Conservation (phyloP, 2,113 vertebrate species). For the Takifugu flavidus region DNA sequence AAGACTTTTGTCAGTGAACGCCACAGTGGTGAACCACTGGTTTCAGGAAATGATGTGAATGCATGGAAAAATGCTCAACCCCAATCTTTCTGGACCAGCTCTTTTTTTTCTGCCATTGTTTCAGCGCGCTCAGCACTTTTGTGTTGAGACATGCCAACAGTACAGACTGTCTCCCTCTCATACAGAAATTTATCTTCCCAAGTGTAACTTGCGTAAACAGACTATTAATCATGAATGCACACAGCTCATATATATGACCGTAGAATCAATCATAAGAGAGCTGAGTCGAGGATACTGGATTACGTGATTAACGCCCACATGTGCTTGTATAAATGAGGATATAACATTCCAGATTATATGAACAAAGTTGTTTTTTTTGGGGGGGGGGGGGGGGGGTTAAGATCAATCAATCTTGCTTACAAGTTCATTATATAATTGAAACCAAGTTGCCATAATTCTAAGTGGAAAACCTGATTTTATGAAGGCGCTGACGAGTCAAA, state of each 20-base stretch:
- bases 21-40: slow-evolving; percentile 58
- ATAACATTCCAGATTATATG: no score
- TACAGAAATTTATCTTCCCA: background rate
- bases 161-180: background rate
- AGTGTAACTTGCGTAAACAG: background rate
- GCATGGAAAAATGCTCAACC: slow-evolving; percentile 46
- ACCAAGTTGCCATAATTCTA: slow-evolving; percentile 19
- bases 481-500: slow-evolving; percentile 51
- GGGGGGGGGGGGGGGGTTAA: no score
- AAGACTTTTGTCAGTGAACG: slow-evolving; percentile 9
- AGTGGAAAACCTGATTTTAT: slow-evolving; percentile 23
- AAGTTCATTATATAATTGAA: background rate
- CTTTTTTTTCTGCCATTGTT: slow-evolving; percentile 26
- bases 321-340: no score
- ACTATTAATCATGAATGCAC: slow-evolving; percentile 16
- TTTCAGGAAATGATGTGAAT: slow-evolving; percentile 54
- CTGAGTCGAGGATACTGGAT: background rate
- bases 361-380: background rate
- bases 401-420: no score
- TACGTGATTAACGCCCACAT: background rate
- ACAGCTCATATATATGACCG: slow-evolving; percentile 4
- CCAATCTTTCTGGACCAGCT: slow-evolving; percentile 20
- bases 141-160: slow-evolving; percentile 27
- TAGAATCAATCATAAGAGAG: slow-evolving; percentile 14
- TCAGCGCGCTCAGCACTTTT: slow-evolving; percentile 53